Evolutionary conservation across 1,140 invertebrate genomes (phyloP).

Genomic region (Pseudachorutes palmiensis): DNA sequence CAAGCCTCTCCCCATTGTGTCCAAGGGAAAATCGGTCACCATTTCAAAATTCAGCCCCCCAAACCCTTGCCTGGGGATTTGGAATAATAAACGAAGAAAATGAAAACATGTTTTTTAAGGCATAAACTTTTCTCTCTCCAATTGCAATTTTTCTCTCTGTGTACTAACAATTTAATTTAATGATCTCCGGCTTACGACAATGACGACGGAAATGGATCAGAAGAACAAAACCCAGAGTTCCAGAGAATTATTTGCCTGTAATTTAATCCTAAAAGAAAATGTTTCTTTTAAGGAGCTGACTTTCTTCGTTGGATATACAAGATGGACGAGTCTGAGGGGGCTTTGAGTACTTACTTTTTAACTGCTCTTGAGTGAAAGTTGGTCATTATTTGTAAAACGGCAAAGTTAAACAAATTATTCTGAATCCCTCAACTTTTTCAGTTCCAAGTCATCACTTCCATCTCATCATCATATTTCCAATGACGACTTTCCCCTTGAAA

Average conservation of each 20-base stretch:
- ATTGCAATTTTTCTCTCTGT: neutral
- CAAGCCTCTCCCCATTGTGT: neutral
- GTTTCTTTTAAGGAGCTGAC: neutral
- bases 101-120: constrained; percentile 1
- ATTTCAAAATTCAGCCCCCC: neutral
- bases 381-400: too few species aligned
- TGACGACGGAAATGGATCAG: neutral
- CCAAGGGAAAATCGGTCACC: neutral
- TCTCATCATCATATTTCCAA: too few species aligned
- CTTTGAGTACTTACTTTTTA: too few species aligned
- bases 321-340: too few species aligned
- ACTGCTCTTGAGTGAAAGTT: too few species aligned
- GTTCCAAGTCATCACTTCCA: neutral
- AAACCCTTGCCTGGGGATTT: neutral
- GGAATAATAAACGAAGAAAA: neutral
- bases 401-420: neutral
- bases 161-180: constrained; percentile 3
- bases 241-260: neutral
- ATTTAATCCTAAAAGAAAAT: neutral
- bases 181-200: neutral
- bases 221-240: neutral
- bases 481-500: too few species aligned
- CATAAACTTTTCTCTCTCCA: neutral
- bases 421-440: neutral
- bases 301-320: too few species aligned